Conservation (phyloP, 2,888 invertebrate genomes). For the Microplitis deprimator region DNA sequence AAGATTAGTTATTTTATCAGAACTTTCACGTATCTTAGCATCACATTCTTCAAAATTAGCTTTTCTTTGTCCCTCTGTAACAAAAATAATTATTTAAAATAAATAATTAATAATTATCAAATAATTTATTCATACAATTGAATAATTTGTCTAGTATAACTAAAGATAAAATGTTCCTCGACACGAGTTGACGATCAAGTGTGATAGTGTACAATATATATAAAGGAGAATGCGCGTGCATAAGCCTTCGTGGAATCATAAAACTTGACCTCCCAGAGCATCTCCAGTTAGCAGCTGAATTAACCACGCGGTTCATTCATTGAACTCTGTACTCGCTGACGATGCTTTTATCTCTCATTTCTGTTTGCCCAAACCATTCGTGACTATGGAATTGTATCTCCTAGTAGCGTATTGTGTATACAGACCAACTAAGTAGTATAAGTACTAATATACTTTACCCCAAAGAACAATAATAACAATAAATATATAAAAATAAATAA, state of each 20-base stretch:
- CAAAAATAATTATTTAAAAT: conserved; percentile 34
- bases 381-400: neutral
- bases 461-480: neutral
- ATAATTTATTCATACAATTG: conserved; percentile 8
- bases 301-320: conserved; percentile 50
- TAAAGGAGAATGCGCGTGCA: conserved; percentile 34
- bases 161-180: neutral
- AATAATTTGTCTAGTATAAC: conserved; percentile 14
- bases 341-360: neutral
- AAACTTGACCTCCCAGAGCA: conserved; percentile 51
- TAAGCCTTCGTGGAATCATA: conserved; percentile 50
- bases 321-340: conserved; percentile 38
- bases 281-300: conserved; percentile 49
- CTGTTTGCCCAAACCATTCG: neutral
- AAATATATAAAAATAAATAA: neutral
- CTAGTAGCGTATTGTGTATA: neutral
- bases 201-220: neutral
- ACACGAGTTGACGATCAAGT: conserved; percentile 26
- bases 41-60: conserved; percentile 87
- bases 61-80: conserved; percentile 86
- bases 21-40: conserved; percentile 80
- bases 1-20: conserved; percentile 79
- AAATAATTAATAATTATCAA: conserved; percentile 6
- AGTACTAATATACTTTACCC: neutral
- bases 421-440: neutral